These are phyloP conservation scores for Copsychus sechellarum DNA, from an alignment of 2,113 vertebrate genomes.

Conservation along the genomic window DNA sequence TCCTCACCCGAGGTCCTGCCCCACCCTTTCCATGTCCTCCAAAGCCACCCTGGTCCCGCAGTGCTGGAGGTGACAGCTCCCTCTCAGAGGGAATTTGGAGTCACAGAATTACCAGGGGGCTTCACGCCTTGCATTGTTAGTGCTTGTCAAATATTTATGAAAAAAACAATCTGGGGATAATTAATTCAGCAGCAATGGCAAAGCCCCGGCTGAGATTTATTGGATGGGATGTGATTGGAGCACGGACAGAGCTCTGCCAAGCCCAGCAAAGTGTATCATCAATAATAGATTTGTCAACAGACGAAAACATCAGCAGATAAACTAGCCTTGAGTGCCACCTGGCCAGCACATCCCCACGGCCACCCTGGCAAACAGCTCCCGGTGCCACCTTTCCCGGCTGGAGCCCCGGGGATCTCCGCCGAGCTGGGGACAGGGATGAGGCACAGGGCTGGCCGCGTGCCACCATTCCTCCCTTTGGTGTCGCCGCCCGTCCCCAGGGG, in stretches of 20 bases:
- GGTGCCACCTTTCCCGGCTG: background rate
- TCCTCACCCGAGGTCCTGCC: background rate
- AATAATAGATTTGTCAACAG: slow-evolving; percentile 57
- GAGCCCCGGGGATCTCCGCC: background rate
- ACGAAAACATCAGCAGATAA: slow-evolving; percentile 48
- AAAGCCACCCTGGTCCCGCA: background rate
- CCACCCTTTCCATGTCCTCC: background rate
- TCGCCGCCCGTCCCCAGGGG: background rate
- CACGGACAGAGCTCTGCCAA: slow-evolving; percentile 25
- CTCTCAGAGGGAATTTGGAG: background rate
- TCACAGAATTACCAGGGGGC: slow-evolving; percentile 3
- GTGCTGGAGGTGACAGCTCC: background rate
- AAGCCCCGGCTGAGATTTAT: slow-evolving; percentile 1
- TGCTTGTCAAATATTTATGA: slow-evolving; percentile 64
- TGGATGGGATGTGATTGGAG: slow-evolving; percentile 3
- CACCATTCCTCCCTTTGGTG: background rate
- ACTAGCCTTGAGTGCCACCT: slow-evolving; percentile 44
- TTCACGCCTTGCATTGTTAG: slow-evolving; percentile 41
- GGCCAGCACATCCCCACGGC: background rate
- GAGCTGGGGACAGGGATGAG: background rate
- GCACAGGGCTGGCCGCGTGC: background rate
- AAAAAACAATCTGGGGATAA: slow-evolving; percentile 53
- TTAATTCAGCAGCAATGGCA: slow-evolving; percentile 49
- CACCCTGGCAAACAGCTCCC: background rate
- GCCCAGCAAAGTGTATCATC: slow-evolving; percentile 22